phyloP scores from a whole-genome alignment of 1,140 invertebrate genomes.

The Drosophila setifemur region DNA sequence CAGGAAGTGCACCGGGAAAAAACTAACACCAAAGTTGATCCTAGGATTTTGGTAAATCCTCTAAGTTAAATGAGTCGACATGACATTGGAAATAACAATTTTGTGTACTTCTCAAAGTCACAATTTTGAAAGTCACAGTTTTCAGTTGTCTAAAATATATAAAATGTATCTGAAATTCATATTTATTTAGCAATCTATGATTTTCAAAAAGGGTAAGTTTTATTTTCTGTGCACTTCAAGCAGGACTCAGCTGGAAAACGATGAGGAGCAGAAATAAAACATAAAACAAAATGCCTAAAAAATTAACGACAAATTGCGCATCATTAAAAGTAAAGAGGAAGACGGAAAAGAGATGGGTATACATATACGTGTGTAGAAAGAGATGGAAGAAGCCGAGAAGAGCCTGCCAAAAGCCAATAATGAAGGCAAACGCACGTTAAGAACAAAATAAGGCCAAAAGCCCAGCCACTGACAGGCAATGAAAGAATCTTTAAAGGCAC shows the following conservation, averaged over 20 bases:
- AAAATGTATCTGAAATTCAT: no score
- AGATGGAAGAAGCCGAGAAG: not conserved
- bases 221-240: not conserved
- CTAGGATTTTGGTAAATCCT: no score
- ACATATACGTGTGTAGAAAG: not conserved
- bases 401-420: constrained; percentile 48
- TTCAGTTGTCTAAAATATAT: no score
- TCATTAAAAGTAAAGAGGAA: constrained; percentile 65
- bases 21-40: no score
- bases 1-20: not conserved
- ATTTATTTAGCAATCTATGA: no score
- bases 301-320: constrained; percentile 78
- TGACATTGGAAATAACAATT: no score
- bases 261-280: constrained; percentile 58
- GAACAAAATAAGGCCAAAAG: constrained; percentile 17
- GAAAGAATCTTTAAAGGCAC: constrained; percentile 29
- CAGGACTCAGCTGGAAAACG: constrained; percentile 51
- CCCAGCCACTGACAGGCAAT: constrained; percentile 32
- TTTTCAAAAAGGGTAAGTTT: no score
- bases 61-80: no score
- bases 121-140: no score
- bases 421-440: constrained; percentile 37
- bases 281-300: constrained; percentile 74
- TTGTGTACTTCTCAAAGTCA: no score
- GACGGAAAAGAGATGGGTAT: not conserved